Conservation (phyloP, 2,888 invertebrate species). For the Pristionchus mayeri region DNA sequence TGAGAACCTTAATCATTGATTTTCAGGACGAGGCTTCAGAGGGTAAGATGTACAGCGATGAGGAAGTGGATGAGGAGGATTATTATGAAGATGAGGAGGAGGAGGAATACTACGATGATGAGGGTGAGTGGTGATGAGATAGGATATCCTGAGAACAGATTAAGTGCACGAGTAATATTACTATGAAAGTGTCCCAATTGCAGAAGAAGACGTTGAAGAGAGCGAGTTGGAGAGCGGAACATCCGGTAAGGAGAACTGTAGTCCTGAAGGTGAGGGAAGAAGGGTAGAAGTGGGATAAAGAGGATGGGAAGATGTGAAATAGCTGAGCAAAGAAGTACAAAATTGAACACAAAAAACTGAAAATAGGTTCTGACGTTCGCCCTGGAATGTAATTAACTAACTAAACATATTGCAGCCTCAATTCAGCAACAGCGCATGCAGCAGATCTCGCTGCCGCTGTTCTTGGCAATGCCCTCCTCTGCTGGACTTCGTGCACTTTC, state of each 20-base stretch:
- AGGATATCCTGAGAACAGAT: too few relatives aligned
- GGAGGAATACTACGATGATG: not conserved
- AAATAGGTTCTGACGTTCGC: too few relatives aligned
- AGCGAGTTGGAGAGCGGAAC: not conserved
- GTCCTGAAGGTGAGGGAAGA: not conserved
- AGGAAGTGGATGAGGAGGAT: not conserved
- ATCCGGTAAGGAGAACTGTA: not conserved
- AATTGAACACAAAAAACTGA: too few relatives aligned
- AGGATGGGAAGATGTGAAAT: too few relatives aligned
- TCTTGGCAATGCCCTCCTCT: not conserved
- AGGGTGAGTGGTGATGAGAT: not conserved
- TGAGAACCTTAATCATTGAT: not conserved
- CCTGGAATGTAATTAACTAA: too few relatives aligned
- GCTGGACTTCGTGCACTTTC: not conserved
- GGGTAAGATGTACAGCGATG: not conserved
- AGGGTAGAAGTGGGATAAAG: too few relatives aligned
- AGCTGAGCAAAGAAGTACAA: too few relatives aligned
- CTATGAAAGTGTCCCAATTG: not conserved
- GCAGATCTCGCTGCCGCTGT: not conserved
- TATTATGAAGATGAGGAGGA: slow-evolving; percentile 17
- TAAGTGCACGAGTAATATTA: too few relatives aligned
- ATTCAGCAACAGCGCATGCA: too few relatives aligned
- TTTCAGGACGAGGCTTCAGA: not conserved
- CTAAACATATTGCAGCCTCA: slow-evolving; percentile 5
- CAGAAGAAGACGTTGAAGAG: not conserved